Evolutionary conservation across 2,888 invertebrate species (phyloP), one percentile per base, ranked within the genome.

Genomic region (Portevinia maculata): DNA sequence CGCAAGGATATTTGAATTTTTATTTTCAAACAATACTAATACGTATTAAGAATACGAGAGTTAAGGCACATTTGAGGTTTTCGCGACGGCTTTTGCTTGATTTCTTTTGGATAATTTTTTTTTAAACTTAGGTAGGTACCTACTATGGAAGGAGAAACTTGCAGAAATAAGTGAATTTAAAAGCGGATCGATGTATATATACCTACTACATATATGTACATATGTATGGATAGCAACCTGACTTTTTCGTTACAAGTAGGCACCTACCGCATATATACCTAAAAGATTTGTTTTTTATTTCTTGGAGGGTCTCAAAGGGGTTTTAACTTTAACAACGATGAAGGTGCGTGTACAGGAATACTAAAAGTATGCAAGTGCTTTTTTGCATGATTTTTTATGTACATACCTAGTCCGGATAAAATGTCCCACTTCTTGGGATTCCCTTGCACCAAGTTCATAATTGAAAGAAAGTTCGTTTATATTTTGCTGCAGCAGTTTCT

Each of bases 381-480:
- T 34, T 39, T 50, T 44, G 37, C 17, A 46, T 17, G 2, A 8
- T 32, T 48, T 48, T 39, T 67, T 67, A 53, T 62, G 24, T 69
- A 60, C 8, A 6, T 59, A 69, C 34, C 30, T 48, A 57, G 30
- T 37, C 52, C 4, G 57, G 70, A 76, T 76, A 78, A 64, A 83
- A 83, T 73, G 83, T 76, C 67, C 83, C 83, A 83, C 71, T 78
- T 83, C 83, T 76, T 60, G 60, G 44, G 65, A 67, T 59, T 75
- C 75, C 67, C 75, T 67, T 60, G 71, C 83, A 71, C 67, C 71
- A 78, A 83, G 76, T 83, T 83, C 78, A 83, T 83, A 83, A 83
- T 83, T 83, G 83, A 83, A 83, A 83, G 83, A 78, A 83, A 73
- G 83, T 83, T 73, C 44, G 21, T 21, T 30, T 59, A 37, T 55